A percentile compares a stretch with the other conserved stretches of the same genome.
phyloP scores from a whole-genome alignment of 1,140 invertebrate genomes.

The Sycophaga agraensis region DNA sequence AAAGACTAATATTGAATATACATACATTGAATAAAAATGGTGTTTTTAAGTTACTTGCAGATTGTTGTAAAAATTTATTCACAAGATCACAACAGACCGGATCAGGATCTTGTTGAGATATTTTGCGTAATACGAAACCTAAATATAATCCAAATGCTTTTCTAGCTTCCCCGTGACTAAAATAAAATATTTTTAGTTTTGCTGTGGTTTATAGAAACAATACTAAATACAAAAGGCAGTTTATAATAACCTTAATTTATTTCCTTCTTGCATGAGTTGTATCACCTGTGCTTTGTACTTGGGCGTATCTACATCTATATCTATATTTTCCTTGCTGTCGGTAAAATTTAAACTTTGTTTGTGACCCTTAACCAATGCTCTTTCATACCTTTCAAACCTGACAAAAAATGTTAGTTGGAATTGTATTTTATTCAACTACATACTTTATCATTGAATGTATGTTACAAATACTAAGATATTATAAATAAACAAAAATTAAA shows the following conservation, averaged over 20 bases:
- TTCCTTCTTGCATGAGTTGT: constrained; percentile 56
- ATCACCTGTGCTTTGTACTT: constrained; percentile 55
- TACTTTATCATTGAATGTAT: neutral
- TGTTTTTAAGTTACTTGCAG: constrained; percentile 73
- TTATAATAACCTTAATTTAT: constrained; percentile 58
- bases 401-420: neutral
- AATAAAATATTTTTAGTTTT: too few relatives aligned
- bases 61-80: constrained; percentile 81
- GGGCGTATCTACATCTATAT: constrained; percentile 47
- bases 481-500: neutral
- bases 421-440: too few relatives aligned
- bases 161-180: constrained; percentile 67
- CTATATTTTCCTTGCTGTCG: constrained; percentile 52
- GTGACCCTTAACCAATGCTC: constrained; percentile 62
- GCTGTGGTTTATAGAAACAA: too few relatives aligned
- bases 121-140: constrained; percentile 71
- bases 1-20: neutral
- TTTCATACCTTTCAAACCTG: constrained; percentile 61
- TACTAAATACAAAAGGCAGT: too few relatives aligned
- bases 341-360: constrained; percentile 52
- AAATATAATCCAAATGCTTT: constrained; percentile 84
- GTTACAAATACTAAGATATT: too few relatives aligned
- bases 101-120: constrained; percentile 64
- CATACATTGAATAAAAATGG: constrained; percentile 71
- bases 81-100: constrained; percentile 66